Percentiles rank a stretch among this genome's conserved stretches.
phyloP scores from a whole-genome alignment of 2,797 vertebrate species.

The Coregonus ussuriensis region DNA sequence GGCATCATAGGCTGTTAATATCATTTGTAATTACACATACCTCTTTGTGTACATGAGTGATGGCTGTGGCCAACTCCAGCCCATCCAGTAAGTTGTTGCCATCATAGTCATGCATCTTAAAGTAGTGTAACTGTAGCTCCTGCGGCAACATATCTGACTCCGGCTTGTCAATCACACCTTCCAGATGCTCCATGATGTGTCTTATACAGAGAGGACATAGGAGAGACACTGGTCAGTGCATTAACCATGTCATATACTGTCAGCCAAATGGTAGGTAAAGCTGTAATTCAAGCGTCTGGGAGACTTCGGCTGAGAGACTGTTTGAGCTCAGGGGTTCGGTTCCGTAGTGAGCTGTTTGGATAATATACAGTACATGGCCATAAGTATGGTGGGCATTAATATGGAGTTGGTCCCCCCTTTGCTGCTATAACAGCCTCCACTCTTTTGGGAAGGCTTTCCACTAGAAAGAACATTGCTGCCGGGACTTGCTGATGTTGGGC shows the following conservation, averaged over 20 bases:
- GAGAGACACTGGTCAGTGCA: neutral
- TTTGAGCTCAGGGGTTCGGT: too few relatives aligned
- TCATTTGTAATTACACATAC: conserved; percentile 42
- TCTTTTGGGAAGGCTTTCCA: too few relatives aligned
- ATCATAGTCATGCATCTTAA: conserved; percentile 99
- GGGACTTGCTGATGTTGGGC: too few relatives aligned
- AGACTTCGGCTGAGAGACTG: too few relatives aligned
- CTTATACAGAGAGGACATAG: conserved; percentile 59
- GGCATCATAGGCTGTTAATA: too few relatives aligned
- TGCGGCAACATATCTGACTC: conserved; percentile 94
- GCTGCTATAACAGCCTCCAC: too few relatives aligned
- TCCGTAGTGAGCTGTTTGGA: too few relatives aligned
- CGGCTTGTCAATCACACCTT: conserved; percentile 92
- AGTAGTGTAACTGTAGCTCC: conserved; percentile 97
- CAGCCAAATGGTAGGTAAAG: neutral
- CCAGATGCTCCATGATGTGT: conserved; percentile 97
- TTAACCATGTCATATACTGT: neutral
- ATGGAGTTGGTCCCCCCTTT: too few relatives aligned
- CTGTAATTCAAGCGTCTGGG: too few relatives aligned
- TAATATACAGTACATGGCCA: too few relatives aligned
- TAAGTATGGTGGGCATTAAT: too few relatives aligned
- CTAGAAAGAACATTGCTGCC: too few relatives aligned
- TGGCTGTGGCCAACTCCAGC: conserved; percentile 92
- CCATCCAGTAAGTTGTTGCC: conserved; percentile 96
- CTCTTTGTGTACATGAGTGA: conserved; percentile 94